Base-by-base conservation (phyloP, 2,113 vertebrate species). In the Cichladusa arquata region DNA sequence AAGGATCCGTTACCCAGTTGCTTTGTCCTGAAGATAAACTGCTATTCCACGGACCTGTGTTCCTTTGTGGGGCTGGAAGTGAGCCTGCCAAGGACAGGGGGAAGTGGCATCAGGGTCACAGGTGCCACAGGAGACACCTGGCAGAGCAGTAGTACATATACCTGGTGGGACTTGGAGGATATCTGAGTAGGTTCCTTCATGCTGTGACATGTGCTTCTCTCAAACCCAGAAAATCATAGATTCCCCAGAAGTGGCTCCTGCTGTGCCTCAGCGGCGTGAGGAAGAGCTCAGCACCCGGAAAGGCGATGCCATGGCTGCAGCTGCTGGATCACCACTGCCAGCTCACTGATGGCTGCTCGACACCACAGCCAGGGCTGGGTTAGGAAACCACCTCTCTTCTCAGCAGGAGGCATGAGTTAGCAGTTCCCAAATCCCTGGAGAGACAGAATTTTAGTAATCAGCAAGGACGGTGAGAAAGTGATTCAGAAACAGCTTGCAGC, bases 291-390 rank as follows among this genome's bases (percentile, higher is more conserved):
- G 2, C 16, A 13, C 19, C 8, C 6, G 5, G 33, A 40, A 28
- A 60, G 28, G 36, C 2, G 0, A 11, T n/a, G 70, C n/a, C 12
- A 4, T 1, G 13, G 20, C 19, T 34, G 12, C 19, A 33, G 48
- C 11, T 14, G 28, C 29, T 60, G 66, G 20, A 12, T 45, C 23
- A 60, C 13, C 8, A 8, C 12, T 7, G 28, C 8, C 61, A 54
- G 15, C 23, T 45, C 31, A 12, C 8, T 7, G 4, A 6, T 29
- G 38, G 16, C 13, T 47, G 38, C 33, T 67, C 3, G 19, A 36
- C 22, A 28, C 8, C 1, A 5, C 22, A 29, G 33, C 3, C 38
- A 60, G n/a, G 5, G 5, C 7, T 38, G 29, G 3, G 13, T 1
- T 29, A 40, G 80, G 26, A 76, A 91, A 65, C 4, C 9, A 13